Base-by-base conservation (phyloP, 2,888 invertebrate genomes). In the Harpalus rufipes region DNA sequence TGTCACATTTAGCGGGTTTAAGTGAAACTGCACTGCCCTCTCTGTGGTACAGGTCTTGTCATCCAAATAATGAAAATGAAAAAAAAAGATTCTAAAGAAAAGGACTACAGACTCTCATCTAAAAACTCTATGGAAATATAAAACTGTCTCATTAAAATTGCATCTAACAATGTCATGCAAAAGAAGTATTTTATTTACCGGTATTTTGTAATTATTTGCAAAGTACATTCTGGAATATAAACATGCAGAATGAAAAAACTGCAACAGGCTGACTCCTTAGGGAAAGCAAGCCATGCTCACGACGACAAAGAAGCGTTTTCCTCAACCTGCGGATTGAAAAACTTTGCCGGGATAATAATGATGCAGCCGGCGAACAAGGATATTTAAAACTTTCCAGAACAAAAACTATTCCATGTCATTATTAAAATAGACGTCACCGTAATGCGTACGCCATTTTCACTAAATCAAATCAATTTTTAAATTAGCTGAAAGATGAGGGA, bases 381-480 rank as follows among this genome's bases (percentile, higher is more conserved):
- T 51, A 81, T 81, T 65, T 81, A 65, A 81, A 81, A 81, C 41
- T 65, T 68, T 81, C 51, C 65, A 41, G 51, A 81, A 81, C 63
- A 63, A 81, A 44, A 81, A 65, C 51, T 63, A 81, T 65, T 81
- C n/a, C 51, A 8, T n/a, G 18, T 81, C 63, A 63, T 63, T 81
- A 81, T 21, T 65, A 68, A 18, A 63, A 61, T n/a, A 44, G 16
- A 41, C 59, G 63, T 65, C 41, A 44, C 6, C 44, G 18, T n/a
- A 16, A 65, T 51, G 51, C 65, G 81, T 59, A 80, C 80, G 41
- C 61, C 80, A 61, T 80, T 80, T 80, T 16, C 80, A 61, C 32
- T 65, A 81, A 81, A 65, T 65, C 44, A 81, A 81, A 65, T 81
- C 81, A 81, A 81, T 81, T 81, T 81, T 63, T 65, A 81, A 65